These are phyloP conservation scores for Pangasianodon gigas DNA, from an alignment of 2,113 vertebrate species.

Conservation along the genomic window DNA sequence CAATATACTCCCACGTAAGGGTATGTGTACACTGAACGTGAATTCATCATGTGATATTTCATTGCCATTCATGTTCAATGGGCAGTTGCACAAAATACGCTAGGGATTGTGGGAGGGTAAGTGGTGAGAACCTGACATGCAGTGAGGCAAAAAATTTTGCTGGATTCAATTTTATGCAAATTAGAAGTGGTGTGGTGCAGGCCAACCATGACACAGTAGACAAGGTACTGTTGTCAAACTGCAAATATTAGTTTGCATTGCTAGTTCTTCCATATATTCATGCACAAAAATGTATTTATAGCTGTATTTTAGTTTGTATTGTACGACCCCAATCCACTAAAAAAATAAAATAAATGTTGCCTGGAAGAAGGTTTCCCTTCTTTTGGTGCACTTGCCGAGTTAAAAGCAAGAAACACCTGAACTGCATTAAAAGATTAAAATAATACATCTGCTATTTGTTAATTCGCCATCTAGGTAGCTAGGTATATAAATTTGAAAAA, in stretches of 20 bases:
- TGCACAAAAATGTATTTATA: neutral
- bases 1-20: neutral
- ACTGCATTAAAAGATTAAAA: neutral
- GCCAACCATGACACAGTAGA: neutral
- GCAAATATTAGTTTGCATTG: neutral
- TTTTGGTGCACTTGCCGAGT: neutral
- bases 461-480: neutral
- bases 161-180: neutral
- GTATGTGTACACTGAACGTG: neutral
- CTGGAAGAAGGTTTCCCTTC: neutral
- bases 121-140: neutral
- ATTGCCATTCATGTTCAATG: neutral
- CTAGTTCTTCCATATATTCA: neutral
- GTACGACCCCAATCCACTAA: neutral
- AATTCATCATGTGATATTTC: neutral
- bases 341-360: neutral
- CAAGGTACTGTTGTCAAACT: too few species aligned
- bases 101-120: neutral
- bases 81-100: neutral
- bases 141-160: neutral
- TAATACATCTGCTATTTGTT: neutral
- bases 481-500: neutral
- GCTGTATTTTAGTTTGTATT: neutral
- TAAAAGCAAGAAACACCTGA: neutral
- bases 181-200: neutral